Conservation (phyloP, 2,113 vertebrate species). For the Microtus pennsylvanicus region DNA sequence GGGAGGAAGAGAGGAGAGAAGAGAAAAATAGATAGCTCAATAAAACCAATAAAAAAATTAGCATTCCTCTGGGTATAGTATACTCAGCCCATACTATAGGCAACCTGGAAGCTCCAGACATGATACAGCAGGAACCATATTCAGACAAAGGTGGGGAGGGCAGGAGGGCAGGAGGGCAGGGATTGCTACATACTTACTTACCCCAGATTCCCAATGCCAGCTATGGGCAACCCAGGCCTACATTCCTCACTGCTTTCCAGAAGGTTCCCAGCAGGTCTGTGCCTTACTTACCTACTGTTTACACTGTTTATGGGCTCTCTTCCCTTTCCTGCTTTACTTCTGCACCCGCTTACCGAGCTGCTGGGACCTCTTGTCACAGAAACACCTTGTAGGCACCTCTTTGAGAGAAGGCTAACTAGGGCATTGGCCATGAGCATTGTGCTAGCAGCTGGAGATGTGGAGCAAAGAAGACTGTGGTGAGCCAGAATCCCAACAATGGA, state of each 20-base stretch:
- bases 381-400: not conserved
- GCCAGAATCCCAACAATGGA: conserved; percentile 20
- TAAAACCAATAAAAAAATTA: not conserved
- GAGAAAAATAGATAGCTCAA: no score
- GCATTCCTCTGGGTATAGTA: no score
- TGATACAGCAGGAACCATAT: not conserved
- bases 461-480: not conserved
- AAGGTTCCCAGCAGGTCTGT: not conserved
- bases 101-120: not conserved
- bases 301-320: not conserved
- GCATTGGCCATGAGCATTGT: not conserved
- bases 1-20: no score
- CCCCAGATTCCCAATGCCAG: not conserved
- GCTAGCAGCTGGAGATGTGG: not conserved
- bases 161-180: not conserved
- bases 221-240: not conserved
- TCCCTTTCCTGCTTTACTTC: not conserved
- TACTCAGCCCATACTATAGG: not conserved
- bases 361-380: not conserved
- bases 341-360: not conserved
- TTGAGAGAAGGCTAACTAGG: conserved; percentile 1
- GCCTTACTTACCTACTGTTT: not conserved
- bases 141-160: not conserved
- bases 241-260: not conserved
- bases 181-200: not conserved